These are phyloP conservation scores for Aptenodytes forsteri DNA, from an alignment of 2,113 vertebrate genomes.

Conservation along the genomic window DNA sequence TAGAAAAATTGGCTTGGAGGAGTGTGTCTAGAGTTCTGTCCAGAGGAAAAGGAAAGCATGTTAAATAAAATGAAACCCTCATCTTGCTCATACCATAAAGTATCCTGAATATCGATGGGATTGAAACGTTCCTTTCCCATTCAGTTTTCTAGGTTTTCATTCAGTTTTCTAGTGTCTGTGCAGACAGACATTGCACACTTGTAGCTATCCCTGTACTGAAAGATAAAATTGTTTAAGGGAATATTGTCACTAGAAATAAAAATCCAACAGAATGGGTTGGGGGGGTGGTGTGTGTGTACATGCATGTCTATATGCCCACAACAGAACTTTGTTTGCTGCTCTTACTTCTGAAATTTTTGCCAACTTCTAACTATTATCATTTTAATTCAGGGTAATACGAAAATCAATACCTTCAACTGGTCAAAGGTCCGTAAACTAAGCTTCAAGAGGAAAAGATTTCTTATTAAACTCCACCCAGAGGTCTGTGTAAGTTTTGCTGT, in stretches of 20 bases:
- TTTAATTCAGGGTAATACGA: constrained; percentile 85
- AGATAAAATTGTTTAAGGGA: neutral
- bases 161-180: neutral
- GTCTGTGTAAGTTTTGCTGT: constrained; percentile 82
- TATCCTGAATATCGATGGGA: neutral
- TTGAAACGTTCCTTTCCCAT: neutral
- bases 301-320: fast-evolving
- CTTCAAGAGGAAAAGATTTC: constrained; percentile 95
- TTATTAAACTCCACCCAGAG: constrained; percentile 95
- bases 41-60: neutral
- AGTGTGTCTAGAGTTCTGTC: neutral
- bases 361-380: neutral
- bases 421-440: constrained; percentile 97
- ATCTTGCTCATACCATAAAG: neutral
- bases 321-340: neutral
- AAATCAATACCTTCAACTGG: constrained; percentile 99
- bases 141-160: neutral
- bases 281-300: neutral
- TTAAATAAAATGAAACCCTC: neutral
- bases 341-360: neutral
- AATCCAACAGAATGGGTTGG: neutral
- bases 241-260: neutral
- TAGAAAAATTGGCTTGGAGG: neutral
- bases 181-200: fast-evolving
- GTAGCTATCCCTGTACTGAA: neutral